Base-by-base conservation (phyloP, 2,113 vertebrate species). In the Ursus arctos region DNA sequence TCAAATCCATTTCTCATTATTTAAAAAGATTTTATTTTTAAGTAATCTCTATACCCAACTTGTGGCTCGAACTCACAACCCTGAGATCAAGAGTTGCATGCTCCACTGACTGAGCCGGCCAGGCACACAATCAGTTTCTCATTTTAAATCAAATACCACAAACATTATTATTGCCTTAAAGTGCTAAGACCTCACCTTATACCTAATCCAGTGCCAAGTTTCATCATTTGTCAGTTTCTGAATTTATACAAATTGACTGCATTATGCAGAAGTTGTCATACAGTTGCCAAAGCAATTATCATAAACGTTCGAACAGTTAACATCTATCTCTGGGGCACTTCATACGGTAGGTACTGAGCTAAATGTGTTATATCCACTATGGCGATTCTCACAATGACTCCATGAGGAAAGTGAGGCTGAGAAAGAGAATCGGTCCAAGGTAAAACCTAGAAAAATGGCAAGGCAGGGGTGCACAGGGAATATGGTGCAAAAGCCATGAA, bases 81-180 rank as follows among this genome's bases (percentile, higher is more conserved):
- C 74, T 9, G 43, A 31, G 43, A 49, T 31, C 15, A 77, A 31
- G 43, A 49, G 43, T 5, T 77, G 74, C 7, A 74, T 15, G 72
- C 12, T 74, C 72, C 40, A 28, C 43, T 9, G 43, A 49, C 14
- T 47, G 26, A 77, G 74, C 74, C 43, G 47, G 24, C 15, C 43
- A 31, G 74, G 26, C 8, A 2, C 43, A 15, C 40, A 43, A 43
- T 14, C 33, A 86, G 31, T 69, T 92, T 94, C 71, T 95, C 81
- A 96, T 77, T 97, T 97, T 95, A 97, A 95, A 88, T 76, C 31
- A 94, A 90, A 14, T 40, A 96, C 67, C 79, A 88, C 19, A 95
- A 94, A n/a, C 51, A 91, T 93, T 55, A 77, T 13, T 74, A 63
- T 72, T 92, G 95, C 77, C 51, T 97, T 87, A 88, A 88, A 94